Conservation (phyloP, 2,797 vertebrate species). For the Tokudaia muenninki region DNA sequence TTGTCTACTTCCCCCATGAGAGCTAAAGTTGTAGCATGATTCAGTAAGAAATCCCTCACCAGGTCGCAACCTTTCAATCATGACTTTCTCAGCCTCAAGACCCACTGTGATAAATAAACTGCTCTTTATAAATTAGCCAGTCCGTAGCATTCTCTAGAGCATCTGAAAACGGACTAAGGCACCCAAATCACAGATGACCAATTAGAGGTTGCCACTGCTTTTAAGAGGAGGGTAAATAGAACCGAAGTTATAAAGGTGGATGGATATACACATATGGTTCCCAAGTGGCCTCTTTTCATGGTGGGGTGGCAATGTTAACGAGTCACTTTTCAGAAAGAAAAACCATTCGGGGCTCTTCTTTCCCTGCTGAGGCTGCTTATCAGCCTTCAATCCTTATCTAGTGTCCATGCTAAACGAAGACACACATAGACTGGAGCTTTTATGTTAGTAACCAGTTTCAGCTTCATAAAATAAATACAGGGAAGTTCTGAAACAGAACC, state of each 20-base stretch:
- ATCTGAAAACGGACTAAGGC: neutral
- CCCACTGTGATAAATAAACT: neutral
- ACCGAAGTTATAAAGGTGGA: neutral
- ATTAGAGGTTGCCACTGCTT: neutral
- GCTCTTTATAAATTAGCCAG: neutral
- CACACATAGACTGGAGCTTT: neutral
- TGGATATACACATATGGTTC: neutral
- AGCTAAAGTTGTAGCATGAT: neutral
- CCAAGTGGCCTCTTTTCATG: neutral
- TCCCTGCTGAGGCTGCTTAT: neutral
- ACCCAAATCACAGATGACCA: neutral
- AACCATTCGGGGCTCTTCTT: neutral
- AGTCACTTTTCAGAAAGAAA: neutral
- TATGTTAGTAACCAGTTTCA: neutral
- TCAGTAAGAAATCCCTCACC: neutral
- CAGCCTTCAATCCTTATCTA: neutral
- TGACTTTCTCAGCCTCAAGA: neutral
- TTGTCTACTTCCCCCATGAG: too few relatives aligned
- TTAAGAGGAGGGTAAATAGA: neutral
- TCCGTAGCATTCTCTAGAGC: neutral
- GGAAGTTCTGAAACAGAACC: neutral
- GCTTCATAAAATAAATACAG: slow-evolving; percentile 25
- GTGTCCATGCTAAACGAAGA: neutral
- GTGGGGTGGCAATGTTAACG: neutral
- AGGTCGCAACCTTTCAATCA: neutral